Evolutionary conservation across 2,797 vertebrate species (phyloP), one percentile per base, ranked within the genome.

Genomic region (Falco concolor): DNA sequence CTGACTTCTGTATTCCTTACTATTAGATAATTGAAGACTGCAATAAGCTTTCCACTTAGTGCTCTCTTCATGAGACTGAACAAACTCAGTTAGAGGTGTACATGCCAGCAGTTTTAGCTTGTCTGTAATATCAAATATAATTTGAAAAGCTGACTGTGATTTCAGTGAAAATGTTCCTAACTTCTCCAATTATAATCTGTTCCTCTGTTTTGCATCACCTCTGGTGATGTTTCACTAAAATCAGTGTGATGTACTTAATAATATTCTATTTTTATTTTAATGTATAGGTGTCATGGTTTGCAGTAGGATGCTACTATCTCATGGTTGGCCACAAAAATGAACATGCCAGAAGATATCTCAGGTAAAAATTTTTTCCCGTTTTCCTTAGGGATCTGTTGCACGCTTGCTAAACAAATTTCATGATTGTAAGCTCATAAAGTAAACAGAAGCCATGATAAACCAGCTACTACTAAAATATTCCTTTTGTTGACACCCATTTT

Each of bases 311-410:
- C 97, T 99, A 99, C 90, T 99, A 99, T 98, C 99, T 99, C 84
- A 99, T 99, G 99, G 99, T 99, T 38, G 99, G 99, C 59, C 99
- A 99, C 97, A 99, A 99, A 98, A 99, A 99, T 38, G 99, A 99
- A 95, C 99, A 99, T 36, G 99, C 99, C 44, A 98, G 99, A 86
- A 98, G 99, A 89, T 99, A 99, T 49, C 99, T 99, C 59, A 99
- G 99, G 99, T 99, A 98, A 65, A 73, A 42, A 34, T 21, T 34
- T 84, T 60, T 70, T 47, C 24, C 18, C 13, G 2, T 90, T 93
- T 97, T 79, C 23, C 32, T 15, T 84, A 53, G 13, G 20, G 27
- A 64, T 72, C 73, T 87, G 3, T 83, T 92, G 28, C 17, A 68
- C 2, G 13, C 10, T 89, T 72, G 19, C 50, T 83, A 65, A 76